These are phyloP conservation scores for Nephrotoma appendiculata DNA, from an alignment of 2,888 invertebrate genomes.

Conservation along the genomic window DNA sequence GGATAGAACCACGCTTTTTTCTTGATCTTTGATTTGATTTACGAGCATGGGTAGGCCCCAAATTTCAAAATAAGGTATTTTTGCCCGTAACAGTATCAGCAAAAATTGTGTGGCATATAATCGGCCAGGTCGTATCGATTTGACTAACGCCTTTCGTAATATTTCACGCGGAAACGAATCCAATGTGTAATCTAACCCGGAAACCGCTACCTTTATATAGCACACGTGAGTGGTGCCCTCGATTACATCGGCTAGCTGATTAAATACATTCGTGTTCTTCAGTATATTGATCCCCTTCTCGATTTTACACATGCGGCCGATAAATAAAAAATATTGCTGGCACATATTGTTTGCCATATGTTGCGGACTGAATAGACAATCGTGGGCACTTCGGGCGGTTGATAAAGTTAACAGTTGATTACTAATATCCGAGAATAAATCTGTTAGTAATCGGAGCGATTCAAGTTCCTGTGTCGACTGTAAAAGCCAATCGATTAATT, in stretches of 20 bases:
- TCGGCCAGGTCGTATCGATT: slow-evolving; percentile 37
- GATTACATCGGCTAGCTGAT: slow-evolving; percentile 55
- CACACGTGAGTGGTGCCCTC: slow-evolving; percentile 74
- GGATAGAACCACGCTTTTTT: slow-evolving; percentile 61
- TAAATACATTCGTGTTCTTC: slow-evolving; percentile 57
- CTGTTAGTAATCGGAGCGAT: slow-evolving; percentile 54
- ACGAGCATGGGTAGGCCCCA: slow-evolving; percentile 83
- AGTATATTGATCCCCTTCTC: slow-evolving; percentile 53
- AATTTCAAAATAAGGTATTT: slow-evolving; percentile 52
- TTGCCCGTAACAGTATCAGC: slow-evolving; percentile 66
- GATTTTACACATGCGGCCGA: slow-evolving; percentile 70
- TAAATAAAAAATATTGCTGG: slow-evolving; percentile 87
- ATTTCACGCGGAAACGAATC: slow-evolving; percentile 50
- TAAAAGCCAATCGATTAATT: slow-evolving; percentile 29
- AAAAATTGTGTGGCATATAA: slow-evolving; percentile 88
- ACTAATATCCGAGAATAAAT: slow-evolving; percentile 66
- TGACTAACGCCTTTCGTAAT: slow-evolving; percentile 32
- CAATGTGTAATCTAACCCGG: slow-evolving; percentile 75
- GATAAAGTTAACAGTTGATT: slow-evolving; percentile 58
- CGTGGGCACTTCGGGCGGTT: slow-evolving; percentile 62
- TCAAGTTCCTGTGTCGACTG: slow-evolving; percentile 35
- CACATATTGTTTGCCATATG: slow-evolving; percentile 80
- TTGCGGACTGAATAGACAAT: slow-evolving; percentile 76
- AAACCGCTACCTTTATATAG: slow-evolving; percentile 85
- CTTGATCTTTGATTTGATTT: slow-evolving; percentile 71